phyloP scores from a whole-genome alignment of 2,888 invertebrate species.

The Acronicta alni region DNA sequence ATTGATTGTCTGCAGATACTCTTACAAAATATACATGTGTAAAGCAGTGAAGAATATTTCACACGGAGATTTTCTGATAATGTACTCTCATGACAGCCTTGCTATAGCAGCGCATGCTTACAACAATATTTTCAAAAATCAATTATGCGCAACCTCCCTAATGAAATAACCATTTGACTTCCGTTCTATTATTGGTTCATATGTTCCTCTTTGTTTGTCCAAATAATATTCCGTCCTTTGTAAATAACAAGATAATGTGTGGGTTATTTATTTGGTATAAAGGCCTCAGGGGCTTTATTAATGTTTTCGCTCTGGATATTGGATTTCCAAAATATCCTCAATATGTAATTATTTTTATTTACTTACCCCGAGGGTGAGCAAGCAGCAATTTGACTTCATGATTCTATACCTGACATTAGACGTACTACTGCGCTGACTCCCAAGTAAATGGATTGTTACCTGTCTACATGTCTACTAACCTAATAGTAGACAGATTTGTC shows the following conservation, averaged over 20 bases:
- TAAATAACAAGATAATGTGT: conserved; percentile 34
- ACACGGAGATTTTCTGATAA: too few relatives aligned
- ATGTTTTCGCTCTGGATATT: conserved; percentile 32
- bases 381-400: conserved; percentile 1
- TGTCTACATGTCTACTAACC: too few relatives aligned
- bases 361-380: neutral
- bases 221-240: conserved; percentile 37
- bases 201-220: conserved; percentile 7
- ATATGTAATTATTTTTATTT: conserved; percentile 23
- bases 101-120: too few relatives aligned
- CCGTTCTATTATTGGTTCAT: neutral
- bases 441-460: too few relatives aligned
- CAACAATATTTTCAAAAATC: too few relatives aligned
- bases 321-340: conserved; percentile 20
- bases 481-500: too few relatives aligned
- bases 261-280: conserved; percentile 27
- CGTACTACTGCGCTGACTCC: neutral
- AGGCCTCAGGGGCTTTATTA: conserved; percentile 19
- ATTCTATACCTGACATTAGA: neutral
- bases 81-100: too few relatives aligned
- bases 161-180: neutral
- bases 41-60: too few relatives aligned
- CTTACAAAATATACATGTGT: too few relatives aligned
- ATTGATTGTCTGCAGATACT: too few relatives aligned
- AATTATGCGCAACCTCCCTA: too few relatives aligned